These are phyloP conservation scores for Thaumatotibia leucotreta DNA, from an alignment of 1,140 invertebrate species.

Conservation along the genomic window DNA sequence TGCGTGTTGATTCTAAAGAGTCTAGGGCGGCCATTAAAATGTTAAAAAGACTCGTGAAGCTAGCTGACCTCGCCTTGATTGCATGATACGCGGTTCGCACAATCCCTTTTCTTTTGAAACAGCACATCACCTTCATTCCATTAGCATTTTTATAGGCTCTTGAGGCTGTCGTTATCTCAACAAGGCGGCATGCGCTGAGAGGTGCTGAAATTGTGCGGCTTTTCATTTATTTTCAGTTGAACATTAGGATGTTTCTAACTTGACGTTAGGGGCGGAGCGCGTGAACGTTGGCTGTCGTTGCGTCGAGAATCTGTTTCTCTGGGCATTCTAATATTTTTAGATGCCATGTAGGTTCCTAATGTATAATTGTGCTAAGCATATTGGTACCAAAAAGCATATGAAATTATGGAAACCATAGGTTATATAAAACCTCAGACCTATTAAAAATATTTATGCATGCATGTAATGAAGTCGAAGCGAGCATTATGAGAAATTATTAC, in stretches of 20 bases:
- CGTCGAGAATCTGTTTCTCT: background rate
- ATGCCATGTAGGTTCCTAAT: background rate
- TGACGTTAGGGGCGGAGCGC: background rate
- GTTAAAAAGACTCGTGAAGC: slow-evolving; percentile 2
- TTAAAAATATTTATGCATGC: too few relatives aligned
- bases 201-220: slow-evolving; percentile 24
- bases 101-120: slow-evolving; percentile 29
- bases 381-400: too few relatives aligned
- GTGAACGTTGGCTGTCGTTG: background rate
- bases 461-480: too few relatives aligned
- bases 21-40: background rate
- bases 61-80: slow-evolving; percentile 1
- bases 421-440: too few relatives aligned
- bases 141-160: slow-evolving; percentile 55
- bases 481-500: too few relatives aligned
- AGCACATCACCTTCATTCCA: slow-evolving; percentile 36
- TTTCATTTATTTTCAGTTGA: slow-evolving; percentile 25
- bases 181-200: slow-evolving; percentile 27
- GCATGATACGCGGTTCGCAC: slow-evolving; percentile 20
- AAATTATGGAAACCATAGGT: too few relatives aligned
- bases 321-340: background rate
- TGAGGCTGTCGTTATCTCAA: slow-evolving; percentile 36
- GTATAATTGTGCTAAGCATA: too few relatives aligned
- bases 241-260: slow-evolving; percentile 21
- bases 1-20: background rate